These are phyloP conservation scores for Teleiodes luculella DNA, from an alignment of 2,888 invertebrate genomes.

Conservation along the genomic window DNA sequence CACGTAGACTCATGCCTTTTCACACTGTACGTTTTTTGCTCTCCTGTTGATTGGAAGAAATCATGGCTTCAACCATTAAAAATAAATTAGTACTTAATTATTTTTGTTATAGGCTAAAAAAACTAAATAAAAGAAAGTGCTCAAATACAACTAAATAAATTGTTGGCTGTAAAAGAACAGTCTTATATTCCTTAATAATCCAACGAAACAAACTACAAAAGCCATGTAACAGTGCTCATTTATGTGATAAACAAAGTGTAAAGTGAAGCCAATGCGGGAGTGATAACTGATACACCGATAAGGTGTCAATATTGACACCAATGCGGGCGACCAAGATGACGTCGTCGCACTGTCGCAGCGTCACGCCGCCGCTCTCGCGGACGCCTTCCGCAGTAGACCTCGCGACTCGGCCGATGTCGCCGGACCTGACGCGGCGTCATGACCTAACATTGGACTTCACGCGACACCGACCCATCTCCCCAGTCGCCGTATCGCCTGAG, in stretches of 20 bases:
- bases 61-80: no score
- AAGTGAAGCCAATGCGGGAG: conserved; percentile 20
- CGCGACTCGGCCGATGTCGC: conserved; percentile 48
- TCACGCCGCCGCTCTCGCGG: conserved; percentile 72
- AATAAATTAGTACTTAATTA: no score
- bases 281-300: conserved; percentile 29
- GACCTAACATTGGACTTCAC: conserved; percentile 54
- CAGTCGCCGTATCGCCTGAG: conserved; percentile 62
- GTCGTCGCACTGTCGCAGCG: conserved; percentile 71
- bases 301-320: conserved; percentile 19
- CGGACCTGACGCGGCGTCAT: conserved; percentile 58
- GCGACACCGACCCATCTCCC: conserved; percentile 59
- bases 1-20: no score
- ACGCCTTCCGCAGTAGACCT: conserved; percentile 62
- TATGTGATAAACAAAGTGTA: conserved; percentile 14
- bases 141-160: no score
- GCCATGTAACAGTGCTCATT: neutral
- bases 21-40: no score
- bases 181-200: neutral
- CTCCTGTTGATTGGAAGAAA: no score
- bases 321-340: conserved; percentile 76
- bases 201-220: neutral
- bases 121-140: no score
- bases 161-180: no score
- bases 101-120: no score